Base-by-base conservation (phyloP, 2,888 invertebrate genomes). In the Azorinus chamasolen region DNA sequence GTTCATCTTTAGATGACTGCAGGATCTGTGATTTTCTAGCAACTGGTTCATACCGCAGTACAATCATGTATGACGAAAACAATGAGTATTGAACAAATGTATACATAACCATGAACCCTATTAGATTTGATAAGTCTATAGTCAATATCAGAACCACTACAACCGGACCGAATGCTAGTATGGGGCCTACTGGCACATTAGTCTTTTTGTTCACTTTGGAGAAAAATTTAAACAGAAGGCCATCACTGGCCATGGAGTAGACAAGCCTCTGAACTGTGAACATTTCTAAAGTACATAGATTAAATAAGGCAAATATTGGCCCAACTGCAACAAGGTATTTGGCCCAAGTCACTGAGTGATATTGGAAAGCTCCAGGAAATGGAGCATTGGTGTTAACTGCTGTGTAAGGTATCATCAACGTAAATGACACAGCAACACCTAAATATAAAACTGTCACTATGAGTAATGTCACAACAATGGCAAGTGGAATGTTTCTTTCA, bases 221-320 rank as follows among this genome's bases (percentile, higher is more conserved):
- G 39, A 92, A 89, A 53, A 83, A 83, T 51, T 95, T 95, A 88
- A 97, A 97, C 12, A 98, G 94, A 16, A 98, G 94, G 0, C 98
- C 98, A 89, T 98, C 98, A 18, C 95, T 95, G 0, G 97, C 97
- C 97, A 98, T 97, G 0, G 97, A 96, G 89, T 98, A 98, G 93
- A 97, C 95, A 88, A 96, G 96, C 25, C 97, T 94, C 0, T 97
- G 97, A 6, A 97, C 93, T 0, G 97, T 96, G 92, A 97, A 98
- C 39, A 98, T 93, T 0, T 97, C 97, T 1, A 97, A 97, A 68
- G 97, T 82, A 43, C 89, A 85, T 8, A 90, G 79, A 25, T 91
- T 90, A 43, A 84, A 86, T 24, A 91, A 84, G 1, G 90, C 90
- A 18, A 90, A 76, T 14, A 91, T 62, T 6, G 91, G 87, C 6